Percentiles rank a stretch among this genome's conserved stretches.
Conservation (phyloP, 2,113 vertebrate genomes). For the Clarias batrachus region DNA sequence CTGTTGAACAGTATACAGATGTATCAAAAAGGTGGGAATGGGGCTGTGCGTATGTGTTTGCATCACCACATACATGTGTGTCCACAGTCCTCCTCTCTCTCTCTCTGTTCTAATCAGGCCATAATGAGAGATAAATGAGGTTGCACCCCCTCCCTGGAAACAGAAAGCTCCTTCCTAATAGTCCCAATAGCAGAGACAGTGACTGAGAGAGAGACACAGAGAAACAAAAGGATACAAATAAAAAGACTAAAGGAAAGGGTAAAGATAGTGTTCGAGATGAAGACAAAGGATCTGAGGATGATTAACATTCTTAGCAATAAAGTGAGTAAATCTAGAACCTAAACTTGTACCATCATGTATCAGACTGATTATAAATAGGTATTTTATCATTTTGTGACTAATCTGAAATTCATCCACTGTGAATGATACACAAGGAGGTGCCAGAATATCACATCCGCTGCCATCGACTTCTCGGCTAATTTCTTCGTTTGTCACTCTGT, state of each 20-base stretch:
- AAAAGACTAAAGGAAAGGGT: conserved; percentile 40
- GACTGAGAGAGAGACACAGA: conserved; percentile 35
- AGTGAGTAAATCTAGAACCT: conserved; percentile 20
- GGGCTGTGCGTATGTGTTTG: background rate
- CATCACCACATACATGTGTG: background rate
- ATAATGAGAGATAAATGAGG: conserved; percentile 37
- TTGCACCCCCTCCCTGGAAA: conserved; percentile 33
- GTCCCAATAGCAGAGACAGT: conserved; percentile 22
- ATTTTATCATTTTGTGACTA: conserved; percentile 47
- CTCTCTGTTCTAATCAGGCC: conserved; percentile 26
- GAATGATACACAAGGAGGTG: conserved; percentile 23
- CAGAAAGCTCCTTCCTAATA: conserved; percentile 25
- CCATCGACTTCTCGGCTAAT: background rate
- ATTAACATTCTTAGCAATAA: background rate
- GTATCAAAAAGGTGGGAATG: background rate
- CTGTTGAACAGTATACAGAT: conserved; percentile 5
- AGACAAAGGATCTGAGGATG: conserved; percentile 10
- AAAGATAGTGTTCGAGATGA: conserved; percentile 53
- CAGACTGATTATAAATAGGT: conserved; percentile 40
- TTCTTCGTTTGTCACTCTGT: conserved; percentile 1
- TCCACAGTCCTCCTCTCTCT: conserved; percentile 12
- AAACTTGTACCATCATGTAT: conserved; percentile 24
- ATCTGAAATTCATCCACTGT: conserved; percentile 22
- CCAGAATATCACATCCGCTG: conserved; percentile 19
- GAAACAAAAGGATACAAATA: conserved; percentile 41